Conservation (phyloP, 2,888 invertebrate genomes). For the Campaea margaritaria region DNA sequence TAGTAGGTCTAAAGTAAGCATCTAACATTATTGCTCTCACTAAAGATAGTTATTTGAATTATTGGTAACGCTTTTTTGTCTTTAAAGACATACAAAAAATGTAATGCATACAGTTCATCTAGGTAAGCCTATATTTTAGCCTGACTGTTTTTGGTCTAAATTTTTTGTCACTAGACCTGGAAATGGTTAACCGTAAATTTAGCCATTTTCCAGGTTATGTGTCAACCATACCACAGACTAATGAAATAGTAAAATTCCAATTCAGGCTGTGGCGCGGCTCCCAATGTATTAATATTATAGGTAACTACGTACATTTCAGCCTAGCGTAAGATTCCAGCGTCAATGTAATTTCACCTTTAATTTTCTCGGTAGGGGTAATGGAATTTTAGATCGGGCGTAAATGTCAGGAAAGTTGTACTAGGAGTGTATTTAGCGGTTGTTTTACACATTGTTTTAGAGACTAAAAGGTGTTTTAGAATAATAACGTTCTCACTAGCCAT, state of each 20-base stretch:
- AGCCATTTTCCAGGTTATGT: no score
- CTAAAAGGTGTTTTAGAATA: not conserved
- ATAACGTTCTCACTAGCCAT: not conserved
- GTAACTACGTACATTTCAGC: not conserved
- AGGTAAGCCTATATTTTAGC: no score
- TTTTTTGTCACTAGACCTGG: no score
- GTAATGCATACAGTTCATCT: no score
- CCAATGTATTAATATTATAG: not conserved
- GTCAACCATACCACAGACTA: no score
- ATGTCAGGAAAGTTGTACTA: slow-evolving; percentile 23
- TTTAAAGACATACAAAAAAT: no score
- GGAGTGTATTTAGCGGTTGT: slow-evolving; percentile 11
- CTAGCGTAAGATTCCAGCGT: slow-evolving; percentile 1
- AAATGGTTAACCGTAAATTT: no score
- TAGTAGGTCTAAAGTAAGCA: no score
- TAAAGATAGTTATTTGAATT: no score
- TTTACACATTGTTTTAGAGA: slow-evolving; percentile 4
- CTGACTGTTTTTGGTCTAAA: no score
- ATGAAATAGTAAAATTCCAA: not conserved
- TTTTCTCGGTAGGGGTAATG: slow-evolving; percentile 29
- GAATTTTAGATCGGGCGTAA: slow-evolving; percentile 35
- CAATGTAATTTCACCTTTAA: slow-evolving; percentile 26
- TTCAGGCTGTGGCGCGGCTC: not conserved
- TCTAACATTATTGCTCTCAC: no score
- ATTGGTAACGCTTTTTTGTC: no score